Evolutionary conservation across 2,797 vertebrate species (phyloP).

Genomic region (Acanthornis magna): DNA sequence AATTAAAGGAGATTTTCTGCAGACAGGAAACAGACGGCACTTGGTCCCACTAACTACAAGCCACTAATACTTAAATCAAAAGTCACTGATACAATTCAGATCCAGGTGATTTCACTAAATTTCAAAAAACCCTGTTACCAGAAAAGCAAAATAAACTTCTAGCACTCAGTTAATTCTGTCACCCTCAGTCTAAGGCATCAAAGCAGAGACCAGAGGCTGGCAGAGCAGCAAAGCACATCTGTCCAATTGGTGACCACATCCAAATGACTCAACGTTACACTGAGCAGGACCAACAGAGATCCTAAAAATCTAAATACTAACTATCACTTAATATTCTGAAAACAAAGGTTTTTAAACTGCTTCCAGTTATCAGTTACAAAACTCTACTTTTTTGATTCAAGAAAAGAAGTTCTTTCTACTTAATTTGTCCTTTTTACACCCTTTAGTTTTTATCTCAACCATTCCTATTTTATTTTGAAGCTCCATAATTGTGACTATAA

Average conservation of each 20-base stretch:
- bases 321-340: background rate
- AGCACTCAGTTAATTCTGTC: background rate
- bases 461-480: background rate
- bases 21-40: background rate
- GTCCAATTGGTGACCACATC: rapidly evolving
- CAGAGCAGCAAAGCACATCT: background rate
- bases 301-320: background rate
- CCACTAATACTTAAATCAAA: background rate
- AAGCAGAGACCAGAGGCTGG: rapidly evolving
- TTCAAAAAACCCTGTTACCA: background rate
- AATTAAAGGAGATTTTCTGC: background rate
- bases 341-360: background rate
- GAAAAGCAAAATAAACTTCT: background rate
- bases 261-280: rapidly evolving
- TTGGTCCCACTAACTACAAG: background rate
- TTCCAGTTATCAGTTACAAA: background rate
- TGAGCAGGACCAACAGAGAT: background rate
- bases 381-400: background rate
- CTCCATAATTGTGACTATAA: background rate
- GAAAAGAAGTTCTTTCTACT: background rate
- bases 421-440: background rate
- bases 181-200: background rate
- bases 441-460: background rate
- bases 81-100: background rate
- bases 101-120: background rate